These are phyloP conservation scores for Charadrius vociferus DNA, from an alignment of 2,113 vertebrate species.

Conservation along the genomic window DNA sequence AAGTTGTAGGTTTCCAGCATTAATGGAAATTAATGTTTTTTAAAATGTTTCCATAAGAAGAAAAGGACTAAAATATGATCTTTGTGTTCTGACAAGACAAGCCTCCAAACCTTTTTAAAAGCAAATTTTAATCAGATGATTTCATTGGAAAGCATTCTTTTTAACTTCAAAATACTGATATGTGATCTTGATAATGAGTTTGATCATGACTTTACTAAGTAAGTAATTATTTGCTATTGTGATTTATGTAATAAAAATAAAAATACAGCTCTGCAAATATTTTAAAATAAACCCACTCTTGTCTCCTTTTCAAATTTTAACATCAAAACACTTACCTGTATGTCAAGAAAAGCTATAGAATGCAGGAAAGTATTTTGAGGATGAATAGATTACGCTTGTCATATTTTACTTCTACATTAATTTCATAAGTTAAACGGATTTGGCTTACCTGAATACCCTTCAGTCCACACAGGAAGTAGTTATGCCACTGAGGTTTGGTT, in stretches of 20 bases:
- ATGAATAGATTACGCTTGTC: neutral
- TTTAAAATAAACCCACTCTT: neutral
- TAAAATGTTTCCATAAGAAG: neutral
- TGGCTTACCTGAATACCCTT: conserved; percentile 93
- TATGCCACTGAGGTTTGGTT: conserved; percentile 90
- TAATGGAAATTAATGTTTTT: neutral
- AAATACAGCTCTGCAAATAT: neutral
- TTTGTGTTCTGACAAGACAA: neutral
- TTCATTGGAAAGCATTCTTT: neutral
- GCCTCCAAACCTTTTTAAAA: neutral
- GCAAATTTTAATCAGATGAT: neutral
- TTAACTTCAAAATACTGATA: neutral
- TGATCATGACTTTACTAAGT: neutral
- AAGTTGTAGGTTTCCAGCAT: neutral
- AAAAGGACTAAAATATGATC: neutral
- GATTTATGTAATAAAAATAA: neutral
- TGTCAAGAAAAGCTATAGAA: neutral
- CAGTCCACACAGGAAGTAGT: conserved; percentile 97
- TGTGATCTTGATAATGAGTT: neutral
- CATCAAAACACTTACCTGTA: neutral
- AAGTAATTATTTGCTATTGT: neutral
- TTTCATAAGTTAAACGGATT: neutral
- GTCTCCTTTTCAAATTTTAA: neutral
- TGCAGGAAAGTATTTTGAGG: neutral
- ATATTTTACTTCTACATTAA: neutral